These are phyloP conservation scores for Sesamia inferens DNA, from an alignment of 2,888 invertebrate genomes.

Conservation along the genomic window DNA sequence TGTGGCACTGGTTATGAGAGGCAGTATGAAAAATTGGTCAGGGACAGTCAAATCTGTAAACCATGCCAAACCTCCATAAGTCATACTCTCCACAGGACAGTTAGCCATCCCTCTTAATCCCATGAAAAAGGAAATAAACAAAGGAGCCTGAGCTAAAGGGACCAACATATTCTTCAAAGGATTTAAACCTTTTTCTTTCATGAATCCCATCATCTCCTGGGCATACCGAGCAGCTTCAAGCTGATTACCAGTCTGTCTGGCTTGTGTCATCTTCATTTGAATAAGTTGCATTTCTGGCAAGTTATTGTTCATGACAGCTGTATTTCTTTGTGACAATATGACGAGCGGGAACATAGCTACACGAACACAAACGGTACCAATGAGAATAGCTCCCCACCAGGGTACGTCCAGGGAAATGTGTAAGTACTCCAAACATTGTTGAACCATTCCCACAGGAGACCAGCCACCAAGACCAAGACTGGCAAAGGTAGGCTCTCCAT, in stretches of 20 bases:
- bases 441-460: slow-evolving; percentile 95
- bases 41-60: slow-evolving; percentile 97
- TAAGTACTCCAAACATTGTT: slow-evolving; percentile 94
- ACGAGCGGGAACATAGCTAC: slow-evolving; percentile 95
- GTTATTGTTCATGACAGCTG: slow-evolving; percentile 95
- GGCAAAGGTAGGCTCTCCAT: slow-evolving; percentile 94
- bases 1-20: slow-evolving; percentile 95
- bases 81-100: slow-evolving; percentile 97
- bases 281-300: slow-evolving; percentile 96
- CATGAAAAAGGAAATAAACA: slow-evolving; percentile 98
- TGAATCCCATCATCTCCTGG: slow-evolving; percentile 94
- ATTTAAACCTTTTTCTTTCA: slow-evolving; percentile 95
- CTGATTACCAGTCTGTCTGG: slow-evolving; percentile 95
- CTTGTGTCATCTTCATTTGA: slow-evolving; percentile 96
- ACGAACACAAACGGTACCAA: slow-evolving; percentile 95
- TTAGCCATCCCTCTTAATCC: slow-evolving; percentile 96
- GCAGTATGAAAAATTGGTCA: slow-evolving; percentile 97
- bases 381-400: slow-evolving; percentile 97
- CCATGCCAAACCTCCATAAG: slow-evolving; percentile 97
- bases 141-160: slow-evolving; percentile 95
- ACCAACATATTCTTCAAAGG: slow-evolving; percentile 94
- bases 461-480: slow-evolving; percentile 96
- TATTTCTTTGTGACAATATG: slow-evolving; percentile 94
- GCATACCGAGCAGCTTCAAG: slow-evolving; percentile 93
- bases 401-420: slow-evolving; percentile 96